Evolutionary conservation across 2,797 vertebrate species (phyloP).

Genomic region (Cyclopterus lumpus): DNA sequence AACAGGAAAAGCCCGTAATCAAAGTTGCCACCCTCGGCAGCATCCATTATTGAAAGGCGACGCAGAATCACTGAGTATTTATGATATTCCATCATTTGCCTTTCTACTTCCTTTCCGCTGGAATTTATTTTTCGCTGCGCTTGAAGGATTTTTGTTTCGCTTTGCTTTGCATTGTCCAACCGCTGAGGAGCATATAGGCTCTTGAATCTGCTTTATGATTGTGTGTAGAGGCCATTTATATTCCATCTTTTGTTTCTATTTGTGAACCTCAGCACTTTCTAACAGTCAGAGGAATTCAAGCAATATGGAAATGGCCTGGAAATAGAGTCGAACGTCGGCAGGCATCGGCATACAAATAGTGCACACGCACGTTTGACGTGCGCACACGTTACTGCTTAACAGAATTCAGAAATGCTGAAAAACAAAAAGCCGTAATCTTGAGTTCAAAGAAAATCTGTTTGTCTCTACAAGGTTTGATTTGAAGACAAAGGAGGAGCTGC

Average conservation of each 20-base stretch:
- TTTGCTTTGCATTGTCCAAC: slow-evolving; percentile 41
- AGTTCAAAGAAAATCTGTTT: slow-evolving; percentile 5
- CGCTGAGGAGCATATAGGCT: slow-evolving; percentile 7
- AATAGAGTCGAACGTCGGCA: slow-evolving; percentile 31
- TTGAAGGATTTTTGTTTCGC: slow-evolving; percentile 56
- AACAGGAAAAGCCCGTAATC: slow-evolving; percentile 36
- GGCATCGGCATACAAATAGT: slow-evolving; percentile 39
- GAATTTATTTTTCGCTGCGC: slow-evolving; percentile 45
- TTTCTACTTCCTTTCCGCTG: slow-evolving; percentile 23
- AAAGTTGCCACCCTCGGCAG: slow-evolving; percentile 35
- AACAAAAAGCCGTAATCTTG: neutral
- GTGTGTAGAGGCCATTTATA: slow-evolving; percentile 57
- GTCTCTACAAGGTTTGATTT: slow-evolving; percentile 18
- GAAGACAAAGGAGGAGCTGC: slow-evolving; percentile 34
- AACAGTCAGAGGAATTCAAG: slow-evolving; percentile 26
- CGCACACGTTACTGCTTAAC: slow-evolving; percentile 23
- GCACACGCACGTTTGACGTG: slow-evolving; percentile 31
- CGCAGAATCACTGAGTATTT: slow-evolving; percentile 45
- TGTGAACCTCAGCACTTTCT: slow-evolving; percentile 57
- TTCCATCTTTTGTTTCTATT: slow-evolving; percentile 57
- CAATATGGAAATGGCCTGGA: slow-evolving; percentile 34
- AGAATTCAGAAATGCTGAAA: slow-evolving; percentile 1
- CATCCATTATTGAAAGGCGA: slow-evolving; percentile 38
- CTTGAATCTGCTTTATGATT: slow-evolving; percentile 45
- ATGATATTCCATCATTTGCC: slow-evolving; percentile 60